phyloP scores from a whole-genome alignment of 2,113 vertebrate species.

The Chrysemys picta region DNA sequence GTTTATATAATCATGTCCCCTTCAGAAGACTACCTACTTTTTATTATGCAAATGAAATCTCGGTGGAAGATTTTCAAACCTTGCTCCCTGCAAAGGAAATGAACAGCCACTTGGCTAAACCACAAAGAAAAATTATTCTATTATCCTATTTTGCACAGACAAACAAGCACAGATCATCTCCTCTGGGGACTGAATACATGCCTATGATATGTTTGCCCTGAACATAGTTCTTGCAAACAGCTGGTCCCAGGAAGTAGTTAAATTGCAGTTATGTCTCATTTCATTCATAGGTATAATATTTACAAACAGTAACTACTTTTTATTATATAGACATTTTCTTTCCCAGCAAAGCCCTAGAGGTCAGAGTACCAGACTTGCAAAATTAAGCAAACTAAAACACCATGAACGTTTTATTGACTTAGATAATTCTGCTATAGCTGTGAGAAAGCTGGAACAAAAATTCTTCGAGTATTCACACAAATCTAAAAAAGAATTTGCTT shows the following conservation, averaged over 20 bases:
- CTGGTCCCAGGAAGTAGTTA: not conserved
- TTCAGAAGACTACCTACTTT: not conserved
- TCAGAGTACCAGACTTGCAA: not conserved
- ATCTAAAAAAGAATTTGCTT: not conserved
- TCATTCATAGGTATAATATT: not conserved
- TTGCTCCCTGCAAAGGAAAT: not conserved
- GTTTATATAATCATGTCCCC: not conserved
- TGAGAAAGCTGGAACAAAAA: not conserved
- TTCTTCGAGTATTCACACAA: not conserved
- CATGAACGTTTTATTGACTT: not conserved
- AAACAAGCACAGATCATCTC: not conserved
- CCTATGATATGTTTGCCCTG: not conserved
- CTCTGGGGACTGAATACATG: not conserved
- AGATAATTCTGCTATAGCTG: not conserved
- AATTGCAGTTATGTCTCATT: not conserved
- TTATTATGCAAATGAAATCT: constrained; percentile 15
- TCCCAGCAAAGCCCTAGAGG: not conserved
- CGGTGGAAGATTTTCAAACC: constrained; percentile 11
- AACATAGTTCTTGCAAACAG: not conserved
- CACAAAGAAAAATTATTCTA: not conserved
- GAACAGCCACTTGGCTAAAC: not conserved
- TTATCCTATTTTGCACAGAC: not conserved
- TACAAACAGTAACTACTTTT: not conserved
- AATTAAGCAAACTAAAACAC: not conserved
- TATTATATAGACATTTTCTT: not conserved